Evolutionary conservation across 2,113 vertebrate genomes (phyloP).

Genomic region (Callopanchax toddi): DNA sequence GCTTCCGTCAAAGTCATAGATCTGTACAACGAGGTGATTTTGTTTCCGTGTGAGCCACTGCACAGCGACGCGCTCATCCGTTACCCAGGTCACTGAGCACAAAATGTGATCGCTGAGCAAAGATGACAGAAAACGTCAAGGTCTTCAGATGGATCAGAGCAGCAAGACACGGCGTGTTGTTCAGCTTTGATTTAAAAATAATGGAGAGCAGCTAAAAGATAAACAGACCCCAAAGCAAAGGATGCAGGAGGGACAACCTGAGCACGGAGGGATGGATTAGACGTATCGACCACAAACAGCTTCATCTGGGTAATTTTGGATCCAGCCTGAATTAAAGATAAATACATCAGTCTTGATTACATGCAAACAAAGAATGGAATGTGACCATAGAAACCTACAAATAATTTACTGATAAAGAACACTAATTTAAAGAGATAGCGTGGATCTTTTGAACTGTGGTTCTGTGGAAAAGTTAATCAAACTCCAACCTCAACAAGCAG

Average conservation of each 20-base stretch:
- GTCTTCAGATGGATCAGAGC: conserved; percentile 26
- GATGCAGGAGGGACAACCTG: conserved; percentile 84
- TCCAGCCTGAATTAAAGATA: conserved; percentile 84
- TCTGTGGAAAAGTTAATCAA: no score
- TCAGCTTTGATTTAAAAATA: not conserved
- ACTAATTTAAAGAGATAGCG: no score
- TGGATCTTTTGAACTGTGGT: no score
- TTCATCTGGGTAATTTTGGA: conserved; percentile 86
- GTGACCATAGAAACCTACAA: no score
- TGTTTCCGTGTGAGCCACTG: conserved; percentile 93
- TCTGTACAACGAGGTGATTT: conserved; percentile 88
- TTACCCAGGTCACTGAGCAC: conserved; percentile 92
- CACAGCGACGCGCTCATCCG: conserved; percentile 86
- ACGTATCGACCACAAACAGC: conserved; percentile 86
- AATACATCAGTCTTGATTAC: not conserved
- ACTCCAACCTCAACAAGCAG: no score
- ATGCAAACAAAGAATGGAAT: no score
- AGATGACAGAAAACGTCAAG: conserved; percentile 55
- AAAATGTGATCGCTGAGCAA: conserved; percentile 90
- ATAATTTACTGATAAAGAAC: no score
- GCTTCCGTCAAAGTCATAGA: conserved; percentile 86
- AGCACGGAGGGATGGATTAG: conserved; percentile 64
- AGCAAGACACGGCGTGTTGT: conserved; percentile 12
- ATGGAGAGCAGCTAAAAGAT: conserved; percentile 5
- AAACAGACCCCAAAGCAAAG: conserved; percentile 83